Conservation (phyloP, 2,113 vertebrate genomes). For the Chaetorhynchus papuensis region DNA sequence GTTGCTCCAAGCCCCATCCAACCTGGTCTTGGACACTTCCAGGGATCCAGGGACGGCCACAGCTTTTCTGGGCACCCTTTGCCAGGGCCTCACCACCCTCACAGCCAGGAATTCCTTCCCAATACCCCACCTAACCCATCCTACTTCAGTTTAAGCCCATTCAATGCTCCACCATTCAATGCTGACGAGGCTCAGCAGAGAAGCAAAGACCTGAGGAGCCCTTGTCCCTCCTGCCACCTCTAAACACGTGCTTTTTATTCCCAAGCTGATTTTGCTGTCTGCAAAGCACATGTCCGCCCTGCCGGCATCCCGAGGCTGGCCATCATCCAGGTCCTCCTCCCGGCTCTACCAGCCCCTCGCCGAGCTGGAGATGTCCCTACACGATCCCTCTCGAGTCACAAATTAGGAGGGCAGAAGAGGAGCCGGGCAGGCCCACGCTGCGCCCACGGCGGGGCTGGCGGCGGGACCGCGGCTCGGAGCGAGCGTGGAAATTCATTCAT, state of each 20-base stretch:
- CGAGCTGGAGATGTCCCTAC: not conserved
- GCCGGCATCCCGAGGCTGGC: not conserved
- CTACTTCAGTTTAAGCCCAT: not conserved
- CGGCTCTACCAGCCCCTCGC: not conserved
- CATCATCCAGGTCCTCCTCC: not conserved
- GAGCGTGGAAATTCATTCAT: constrained; percentile 74
- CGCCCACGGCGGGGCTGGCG: not conserved
- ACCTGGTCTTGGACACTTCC: rapidly evolving
- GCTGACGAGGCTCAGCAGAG: not conserved
- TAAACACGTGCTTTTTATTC: rapidly evolving
- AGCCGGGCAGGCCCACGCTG: not conserved
- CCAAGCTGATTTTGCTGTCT: not conserved
- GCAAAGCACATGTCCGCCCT: rapidly evolving
- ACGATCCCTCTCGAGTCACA: not conserved
- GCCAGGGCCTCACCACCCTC: not conserved
- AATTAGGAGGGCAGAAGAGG: not conserved
- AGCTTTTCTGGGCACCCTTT: not conserved
- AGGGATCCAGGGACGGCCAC: not conserved
- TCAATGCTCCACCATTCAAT: rapidly evolving
- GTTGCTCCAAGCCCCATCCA: rapidly evolving
- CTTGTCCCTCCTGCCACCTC: not conserved
- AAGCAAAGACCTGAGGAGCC: not conserved
- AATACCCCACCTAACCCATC: not conserved
- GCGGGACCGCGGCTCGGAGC: constrained; percentile 31
- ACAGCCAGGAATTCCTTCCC: not conserved